These are phyloP conservation scores for Lepus europaeus DNA, from an alignment of 2,113 vertebrate species.

Conservation along the genomic window DNA sequence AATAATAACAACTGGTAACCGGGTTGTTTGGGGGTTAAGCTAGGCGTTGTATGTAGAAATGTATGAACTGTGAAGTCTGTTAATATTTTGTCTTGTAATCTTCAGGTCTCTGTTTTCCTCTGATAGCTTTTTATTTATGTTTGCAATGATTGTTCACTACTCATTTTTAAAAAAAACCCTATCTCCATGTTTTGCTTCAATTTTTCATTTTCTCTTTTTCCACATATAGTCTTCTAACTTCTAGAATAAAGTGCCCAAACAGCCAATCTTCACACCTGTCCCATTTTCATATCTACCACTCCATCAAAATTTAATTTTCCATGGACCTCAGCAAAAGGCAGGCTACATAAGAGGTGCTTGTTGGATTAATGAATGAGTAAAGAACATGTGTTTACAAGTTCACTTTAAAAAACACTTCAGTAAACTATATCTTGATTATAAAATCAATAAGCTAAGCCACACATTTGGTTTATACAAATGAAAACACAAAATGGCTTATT, in stretches of 20 bases:
- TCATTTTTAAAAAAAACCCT: neutral
- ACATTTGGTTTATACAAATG: conserved; percentile 85
- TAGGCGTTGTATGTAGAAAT: neutral
- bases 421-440: conserved; percentile 83
- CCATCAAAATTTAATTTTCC: conserved; percentile 11
- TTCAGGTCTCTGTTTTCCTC: neutral
- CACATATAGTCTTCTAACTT: neutral
- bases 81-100: neutral
- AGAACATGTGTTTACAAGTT: conserved; percentile 68
- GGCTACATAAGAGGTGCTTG: conserved; percentile 16
- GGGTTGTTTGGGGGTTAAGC: neutral
- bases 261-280: neutral
- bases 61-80: neutral
- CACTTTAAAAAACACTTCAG: conserved; percentile 79
- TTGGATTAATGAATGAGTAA: conserved; percentile 70
- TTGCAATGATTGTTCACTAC: neutral
- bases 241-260: neutral
- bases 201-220: neutral
- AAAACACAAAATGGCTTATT: conserved; percentile 84
- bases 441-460: conserved; percentile 84
- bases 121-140: neutral
- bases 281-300: neutral
- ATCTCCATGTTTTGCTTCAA: neutral
- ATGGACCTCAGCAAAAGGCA: neutral
- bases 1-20: neutral